These are phyloP conservation scores for Pseudachorutes palmiensis DNA, from an alignment of 1,140 invertebrate species.

Conservation along the genomic window DNA sequence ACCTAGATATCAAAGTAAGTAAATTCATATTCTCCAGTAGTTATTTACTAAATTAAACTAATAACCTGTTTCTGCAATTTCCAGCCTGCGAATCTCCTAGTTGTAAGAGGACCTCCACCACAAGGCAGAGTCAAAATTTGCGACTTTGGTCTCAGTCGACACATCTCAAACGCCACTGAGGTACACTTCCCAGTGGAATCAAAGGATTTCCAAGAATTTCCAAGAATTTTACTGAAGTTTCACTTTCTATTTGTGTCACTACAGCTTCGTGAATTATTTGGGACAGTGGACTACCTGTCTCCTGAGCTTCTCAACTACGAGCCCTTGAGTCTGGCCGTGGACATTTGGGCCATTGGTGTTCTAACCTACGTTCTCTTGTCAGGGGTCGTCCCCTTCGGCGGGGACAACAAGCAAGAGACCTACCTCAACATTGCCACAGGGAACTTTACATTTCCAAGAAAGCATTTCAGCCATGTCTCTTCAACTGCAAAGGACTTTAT, in stretches of 20 bases:
- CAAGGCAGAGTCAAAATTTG: constrained; percentile 36
- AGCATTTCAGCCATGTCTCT: constrained; percentile 86
- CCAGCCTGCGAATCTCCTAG: constrained; percentile 20
- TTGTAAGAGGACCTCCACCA: constrained; percentile 32
- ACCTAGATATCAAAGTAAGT: constrained; percentile 37
- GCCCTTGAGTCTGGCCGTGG: constrained; percentile 49
- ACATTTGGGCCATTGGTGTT: constrained; percentile 93
- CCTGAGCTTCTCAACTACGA: constrained; percentile 32
- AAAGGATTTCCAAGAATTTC: too few species aligned
- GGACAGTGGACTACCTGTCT: constrained; percentile 35
- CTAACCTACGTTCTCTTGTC: constrained; percentile 87
- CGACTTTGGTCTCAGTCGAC: constrained; percentile 38
- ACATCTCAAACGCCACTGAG: constrained; percentile 31
- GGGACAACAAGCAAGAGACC: constrained; percentile 77
- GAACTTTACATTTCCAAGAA: constrained; percentile 86
- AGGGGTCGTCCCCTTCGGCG: constrained; percentile 85
- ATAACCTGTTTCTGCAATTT: not conserved
- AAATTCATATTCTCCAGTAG: not conserved
- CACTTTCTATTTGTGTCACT: not conserved
- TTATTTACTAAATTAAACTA: not conserved
- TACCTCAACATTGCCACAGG: constrained; percentile 86
- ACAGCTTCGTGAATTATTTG: constrained; percentile 35
- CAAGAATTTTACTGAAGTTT: too few species aligned
- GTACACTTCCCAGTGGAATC: constrained; percentile 20
- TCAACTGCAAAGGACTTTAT: constrained; percentile 51